These are phyloP conservation scores for Muntiacus reevesi DNA, from an alignment of 2,113 vertebrate genomes.

Conservation along the genomic window DNA sequence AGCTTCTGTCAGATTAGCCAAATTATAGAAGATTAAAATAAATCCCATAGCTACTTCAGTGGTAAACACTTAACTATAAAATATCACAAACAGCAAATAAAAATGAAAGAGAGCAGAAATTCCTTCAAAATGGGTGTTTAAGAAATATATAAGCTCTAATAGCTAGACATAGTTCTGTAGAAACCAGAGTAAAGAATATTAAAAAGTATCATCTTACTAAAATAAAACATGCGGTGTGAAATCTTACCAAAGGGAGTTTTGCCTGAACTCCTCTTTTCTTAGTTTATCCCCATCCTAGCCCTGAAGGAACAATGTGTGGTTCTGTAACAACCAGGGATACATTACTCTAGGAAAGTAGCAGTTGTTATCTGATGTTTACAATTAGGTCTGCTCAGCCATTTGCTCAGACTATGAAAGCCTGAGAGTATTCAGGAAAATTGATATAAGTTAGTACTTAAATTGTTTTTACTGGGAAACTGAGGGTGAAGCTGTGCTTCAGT, in stretches of 20 bases:
- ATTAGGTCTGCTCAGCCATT: background rate
- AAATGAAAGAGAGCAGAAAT: background rate
- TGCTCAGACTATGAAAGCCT: background rate
- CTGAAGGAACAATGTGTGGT: background rate
- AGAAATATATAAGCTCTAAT: background rate
- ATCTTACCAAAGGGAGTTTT: background rate
- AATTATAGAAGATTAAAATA: background rate
- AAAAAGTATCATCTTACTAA: background rate
- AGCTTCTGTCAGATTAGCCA: background rate
- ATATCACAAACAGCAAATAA: constrained; percentile 16
- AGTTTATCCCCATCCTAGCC: background rate
- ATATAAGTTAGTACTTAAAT: background rate
- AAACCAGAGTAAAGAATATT: background rate
- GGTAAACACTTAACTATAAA: constrained; percentile 13
- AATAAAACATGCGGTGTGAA: background rate
- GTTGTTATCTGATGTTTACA: background rate
- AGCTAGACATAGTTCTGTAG: background rate
- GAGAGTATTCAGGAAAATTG: background rate
- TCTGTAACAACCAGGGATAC: background rate
- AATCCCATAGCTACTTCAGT: background rate
- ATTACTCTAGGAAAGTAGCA: background rate
- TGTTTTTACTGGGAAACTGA: background rate
- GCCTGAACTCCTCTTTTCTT: background rate
- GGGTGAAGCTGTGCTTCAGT: background rate
- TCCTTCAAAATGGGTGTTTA: background rate